phyloP scores from a whole-genome alignment of 2,113 vertebrate genomes.

The Chiloscyllium plagiosum region DNA sequence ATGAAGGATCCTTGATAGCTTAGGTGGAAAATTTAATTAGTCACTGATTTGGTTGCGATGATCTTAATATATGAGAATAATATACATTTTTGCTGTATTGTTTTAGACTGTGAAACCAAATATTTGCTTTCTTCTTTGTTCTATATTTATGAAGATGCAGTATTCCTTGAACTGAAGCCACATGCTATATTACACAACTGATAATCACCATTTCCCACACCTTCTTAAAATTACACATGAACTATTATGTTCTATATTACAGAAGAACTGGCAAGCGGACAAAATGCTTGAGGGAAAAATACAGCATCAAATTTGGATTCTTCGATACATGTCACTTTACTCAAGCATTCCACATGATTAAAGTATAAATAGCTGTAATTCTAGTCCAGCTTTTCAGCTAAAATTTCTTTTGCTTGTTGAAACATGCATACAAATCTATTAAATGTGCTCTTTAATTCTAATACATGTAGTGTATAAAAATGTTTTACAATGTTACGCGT shows the following conservation, averaged over 20 bases:
- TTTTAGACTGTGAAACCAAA: constrained; percentile 1
- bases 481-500: not conserved
- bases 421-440: constrained; percentile 2
- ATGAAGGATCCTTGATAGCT: not conserved
- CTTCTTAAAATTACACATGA: constrained; percentile 31
- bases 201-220: constrained; percentile 22
- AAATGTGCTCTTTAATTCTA: not conserved
- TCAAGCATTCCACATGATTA: constrained; percentile 15
- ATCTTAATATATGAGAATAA: not conserved
- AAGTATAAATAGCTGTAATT: constrained; percentile 28
- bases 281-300: constrained; percentile 26
- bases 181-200: not conserved
- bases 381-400: not conserved
- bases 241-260: constrained; percentile 22
- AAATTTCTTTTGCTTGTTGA: constrained; percentile 25
- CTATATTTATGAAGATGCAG: not conserved
- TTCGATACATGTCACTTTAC: constrained; percentile 11
- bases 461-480: not conserved
- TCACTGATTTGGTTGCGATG: not conserved
- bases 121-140: constrained; percentile 18
- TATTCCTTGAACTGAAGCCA: not conserved
- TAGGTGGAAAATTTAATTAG: not conserved
- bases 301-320: not conserved
- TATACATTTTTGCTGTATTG: not conserved
- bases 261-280: constrained; percentile 18